A percentile compares a stretch with the other conserved stretches of the same genome.
Conservation (phyloP, 2,888 invertebrate species). For the Drosophila mimica region DNA sequence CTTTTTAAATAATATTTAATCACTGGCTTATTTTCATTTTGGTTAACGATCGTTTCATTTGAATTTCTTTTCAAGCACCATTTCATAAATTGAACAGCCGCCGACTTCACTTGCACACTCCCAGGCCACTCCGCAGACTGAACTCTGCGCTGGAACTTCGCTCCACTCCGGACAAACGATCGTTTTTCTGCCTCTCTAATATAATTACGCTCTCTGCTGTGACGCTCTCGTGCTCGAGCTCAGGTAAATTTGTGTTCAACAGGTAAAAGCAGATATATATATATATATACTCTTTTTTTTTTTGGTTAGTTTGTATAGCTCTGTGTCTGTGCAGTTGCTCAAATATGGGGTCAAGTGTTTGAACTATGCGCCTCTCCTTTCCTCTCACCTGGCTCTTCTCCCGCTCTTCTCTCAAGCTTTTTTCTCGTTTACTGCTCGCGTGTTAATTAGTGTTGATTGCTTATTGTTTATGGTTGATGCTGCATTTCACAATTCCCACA, state of each 20-base stretch:
- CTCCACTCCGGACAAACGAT: constrained; percentile 36
- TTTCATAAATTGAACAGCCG: constrained; percentile 9
- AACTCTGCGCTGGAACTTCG: constrained; percentile 32
- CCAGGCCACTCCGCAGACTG: constrained; percentile 63
- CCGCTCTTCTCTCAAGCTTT: constrained; percentile 25
- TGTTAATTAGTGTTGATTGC: constrained; percentile 72
- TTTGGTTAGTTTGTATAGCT: constrained; percentile 17
- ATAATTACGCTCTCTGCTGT: constrained; percentile 14
- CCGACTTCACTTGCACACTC: constrained; percentile 46
- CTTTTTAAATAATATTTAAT: constrained; percentile 25
- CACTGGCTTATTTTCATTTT: constrained; percentile 32
- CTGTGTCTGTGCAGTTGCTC: constrained; percentile 61
- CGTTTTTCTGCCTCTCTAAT: constrained; percentile 40
- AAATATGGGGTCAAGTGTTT: constrained; percentile 80
- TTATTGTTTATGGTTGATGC: constrained; percentile 56
- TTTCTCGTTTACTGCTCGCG: constrained; percentile 50
- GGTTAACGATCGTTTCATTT: constrained; percentile 18
- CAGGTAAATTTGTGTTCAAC: constrained; percentile 56
- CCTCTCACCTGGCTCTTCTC: constrained; percentile 4
- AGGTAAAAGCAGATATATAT: constrained; percentile 60
- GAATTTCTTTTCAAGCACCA: constrained; percentile 27
- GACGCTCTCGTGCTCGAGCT: constrained; percentile 15
- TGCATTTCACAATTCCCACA: constrained; percentile 59
- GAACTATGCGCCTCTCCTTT: constrained; percentile 59
- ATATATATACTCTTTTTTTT: constrained; percentile 1